Evolutionary conservation across 1,140 invertebrate species (phyloP), one percentile per base, ranked within the genome.

Genomic region (Drosophila jambulina): DNA sequence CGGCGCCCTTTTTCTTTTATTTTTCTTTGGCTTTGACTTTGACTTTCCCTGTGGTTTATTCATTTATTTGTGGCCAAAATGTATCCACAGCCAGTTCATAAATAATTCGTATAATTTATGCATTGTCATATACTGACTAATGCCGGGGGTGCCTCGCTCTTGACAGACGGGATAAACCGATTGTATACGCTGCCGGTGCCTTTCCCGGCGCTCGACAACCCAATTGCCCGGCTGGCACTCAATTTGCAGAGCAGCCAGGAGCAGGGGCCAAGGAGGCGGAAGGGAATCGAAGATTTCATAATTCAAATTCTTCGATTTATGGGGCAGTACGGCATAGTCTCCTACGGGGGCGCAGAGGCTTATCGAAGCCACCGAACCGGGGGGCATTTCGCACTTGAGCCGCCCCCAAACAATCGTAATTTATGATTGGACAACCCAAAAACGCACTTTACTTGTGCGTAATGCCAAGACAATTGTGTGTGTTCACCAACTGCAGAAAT

Each of bases 91-190:
- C 27, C 53, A 58, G 49, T 74, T 80, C 61, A 85, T 85, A 82
- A 81, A 82, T 85, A 81, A 85, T 75, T 62, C 59, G 23, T 45
- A 56, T 78, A 75, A 85, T 82, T 85, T 85, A 85, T 85, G 82
- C 82, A 69, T 80, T 81, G 82, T 82, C 82, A 85, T 81, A 75
- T 67, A 75, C 77, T 85, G 71, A 65, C 43, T 65, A 65, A 74
- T 72, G 70, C 68, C 54, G 10, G 70, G 19, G n/a, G 19, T 56
- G 43, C n/a, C 27, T 45, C 40, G 67, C 53, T 80, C 70, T 71
- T 83, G 71, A 79, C 75, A 75, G 68, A 60, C 70, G 51, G 43
- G 34, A 84, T 80, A 80, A 84, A 78, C 75, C 77, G 65, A 70
- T 70, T 80, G 76, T 71, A 60, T 63, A 67, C 46, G 25, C 40